Evolutionary conservation across 2,113 vertebrate genomes (phyloP), one percentile per base, ranked within the genome.

Genomic region (Leptobrachium leishanense): DNA sequence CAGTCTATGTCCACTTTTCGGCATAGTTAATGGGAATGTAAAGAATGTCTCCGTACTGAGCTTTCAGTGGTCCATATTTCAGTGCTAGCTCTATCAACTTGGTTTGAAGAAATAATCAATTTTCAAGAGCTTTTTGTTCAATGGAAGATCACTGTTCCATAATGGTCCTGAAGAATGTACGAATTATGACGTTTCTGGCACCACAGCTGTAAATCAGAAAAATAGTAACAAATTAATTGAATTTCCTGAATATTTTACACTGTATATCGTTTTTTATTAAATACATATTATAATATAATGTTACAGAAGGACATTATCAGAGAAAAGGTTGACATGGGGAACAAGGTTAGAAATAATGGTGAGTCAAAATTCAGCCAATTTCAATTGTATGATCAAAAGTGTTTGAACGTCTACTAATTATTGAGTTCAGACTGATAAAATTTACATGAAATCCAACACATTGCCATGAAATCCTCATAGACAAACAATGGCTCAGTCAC

Each of bases 151-250:
- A 68, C 83, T 70, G 43, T 68, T 74, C 69, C 66, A 65, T 78
- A 84, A 80, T 5, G 46, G 46, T 65, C 82, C 40, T 68, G 15
- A 43, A 41, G 82, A 82, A 77, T 79, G 77, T 82, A 83, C 83
- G n/a, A 84, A 81, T 84, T 87, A 81, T 89, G 90, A 92, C 20
- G 82, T 84, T 78, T 86, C 81, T 75, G 85, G 77, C 82, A 82
- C n/a, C 82, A 83, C 68, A 43, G 12, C 92, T 93, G 80, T 69
- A 83, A 84, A 69, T 83, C 64, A 85, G 2, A 68, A 81, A 82
- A 50, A 50, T 8, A 50, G 8, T 5, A 50, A 50, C 8, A 8
- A 50, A 50, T 50, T 50, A 50, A 50, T 8, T 50, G 8, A 50
- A 4, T 50, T 50, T 50, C 8, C 46, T 5, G 8, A 50, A 5